Conservation (phyloP, 2,797 vertebrate genomes). For the Babyrousa celebensis region DNA sequence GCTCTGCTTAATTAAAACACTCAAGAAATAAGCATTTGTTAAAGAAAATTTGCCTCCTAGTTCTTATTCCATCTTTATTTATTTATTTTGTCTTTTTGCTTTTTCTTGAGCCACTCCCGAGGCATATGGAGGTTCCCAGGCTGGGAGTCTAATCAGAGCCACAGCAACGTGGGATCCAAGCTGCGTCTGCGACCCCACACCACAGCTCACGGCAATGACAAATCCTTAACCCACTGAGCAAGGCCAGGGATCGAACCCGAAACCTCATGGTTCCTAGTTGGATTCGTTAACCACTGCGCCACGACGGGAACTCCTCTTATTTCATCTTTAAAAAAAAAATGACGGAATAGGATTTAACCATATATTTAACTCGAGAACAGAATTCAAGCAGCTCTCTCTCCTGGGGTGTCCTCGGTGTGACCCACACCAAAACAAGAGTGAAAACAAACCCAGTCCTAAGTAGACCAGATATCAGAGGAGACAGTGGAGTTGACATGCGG, state of each 20-base stretch:
- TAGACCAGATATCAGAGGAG: not conserved
- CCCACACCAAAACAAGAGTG: conserved; percentile 14
- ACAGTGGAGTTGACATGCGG: not conserved
- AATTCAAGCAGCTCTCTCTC: conserved; percentile 31
- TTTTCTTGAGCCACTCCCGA: no score
- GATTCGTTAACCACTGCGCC: no score
- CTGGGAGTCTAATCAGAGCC: no score
- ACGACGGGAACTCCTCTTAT: not conserved
- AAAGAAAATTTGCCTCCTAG: conserved; percentile 46
- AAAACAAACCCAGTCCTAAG: not conserved
- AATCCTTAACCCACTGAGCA: no score
- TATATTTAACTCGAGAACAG: conserved; percentile 4
- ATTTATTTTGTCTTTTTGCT: no score
- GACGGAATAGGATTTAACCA: not conserved
- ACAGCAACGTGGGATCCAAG: no score
- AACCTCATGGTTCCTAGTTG: no score
- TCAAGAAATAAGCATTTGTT: conserved; percentile 55
- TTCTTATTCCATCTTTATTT: conserved; percentile 43
- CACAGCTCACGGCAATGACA: no score
- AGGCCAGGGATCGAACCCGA: no score
- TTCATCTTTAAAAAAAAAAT: conserved; percentile 1
- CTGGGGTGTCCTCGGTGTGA: not conserved
- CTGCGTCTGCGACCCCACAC: no score
- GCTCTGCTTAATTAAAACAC: conserved; percentile 62
- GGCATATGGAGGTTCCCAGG: no score